Conservation (phyloP, 2,888 invertebrate genomes). For the Galeopsomyia nigrocyanea region DNA sequence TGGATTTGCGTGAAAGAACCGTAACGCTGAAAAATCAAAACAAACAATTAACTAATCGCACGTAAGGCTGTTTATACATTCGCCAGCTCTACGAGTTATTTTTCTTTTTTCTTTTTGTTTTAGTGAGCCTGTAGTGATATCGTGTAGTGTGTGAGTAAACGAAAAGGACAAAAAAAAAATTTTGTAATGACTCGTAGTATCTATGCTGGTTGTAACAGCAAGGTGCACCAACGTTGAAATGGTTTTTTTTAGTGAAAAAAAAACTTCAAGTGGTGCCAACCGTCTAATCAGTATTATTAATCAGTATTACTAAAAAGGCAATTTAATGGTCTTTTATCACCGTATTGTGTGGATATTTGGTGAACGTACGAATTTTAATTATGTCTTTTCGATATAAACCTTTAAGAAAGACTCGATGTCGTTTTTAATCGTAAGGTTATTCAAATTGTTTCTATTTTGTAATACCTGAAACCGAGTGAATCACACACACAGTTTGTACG, state of each 20-base stretch:
- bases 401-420: slow-evolving; percentile 4
- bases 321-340: slow-evolving; percentile 11
- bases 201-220: slow-evolving; percentile 40
- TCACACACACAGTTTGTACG: slow-evolving; percentile 21
- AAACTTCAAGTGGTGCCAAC: slow-evolving; percentile 34
- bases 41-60: slow-evolving; percentile 22
- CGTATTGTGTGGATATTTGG: slow-evolving; percentile 9
- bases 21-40: slow-evolving; percentile 23
- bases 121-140: slow-evolving; percentile 34
- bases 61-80: slow-evolving; percentile 41
- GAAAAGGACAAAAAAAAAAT: slow-evolving; percentile 30
- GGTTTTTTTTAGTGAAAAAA: slow-evolving; percentile 51
- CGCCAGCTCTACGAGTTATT: slow-evolving; percentile 32
- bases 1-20: slow-evolving; percentile 19
- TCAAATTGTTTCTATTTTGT: slow-evolving; percentile 37
- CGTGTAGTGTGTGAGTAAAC: slow-evolving; percentile 4
- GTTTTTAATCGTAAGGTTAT: slow-evolving; percentile 20
- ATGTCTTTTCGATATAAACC: background rate
- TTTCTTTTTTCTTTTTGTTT: slow-evolving; percentile 35
- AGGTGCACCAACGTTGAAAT: slow-evolving; percentile 49
- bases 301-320: slow-evolving; percentile 18
- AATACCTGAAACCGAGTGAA: slow-evolving; percentile 21
- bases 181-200: slow-evolving; percentile 48
- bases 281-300: slow-evolving; percentile 45
- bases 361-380: slow-evolving; percentile 15